Evolutionary conservation across 1,140 invertebrate genomes (phyloP).

Genomic region (Drosophila orena): DNA sequence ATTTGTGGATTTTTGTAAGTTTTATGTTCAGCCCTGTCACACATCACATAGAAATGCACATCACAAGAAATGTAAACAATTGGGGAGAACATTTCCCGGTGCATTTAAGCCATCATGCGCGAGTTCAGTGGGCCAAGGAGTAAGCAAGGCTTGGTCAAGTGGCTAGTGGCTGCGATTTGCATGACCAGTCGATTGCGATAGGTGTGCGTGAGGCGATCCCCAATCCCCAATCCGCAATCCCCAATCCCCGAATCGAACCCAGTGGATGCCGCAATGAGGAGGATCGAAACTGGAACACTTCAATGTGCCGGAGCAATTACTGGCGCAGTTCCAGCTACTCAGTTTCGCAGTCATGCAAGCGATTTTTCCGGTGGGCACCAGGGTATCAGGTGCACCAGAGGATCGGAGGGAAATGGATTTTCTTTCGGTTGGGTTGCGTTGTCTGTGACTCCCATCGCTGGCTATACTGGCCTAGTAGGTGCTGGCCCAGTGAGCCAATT

Average conservation of each 20-base stretch:
- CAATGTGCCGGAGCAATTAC: conserved; percentile 47
- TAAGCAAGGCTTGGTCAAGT: conserved; percentile 43
- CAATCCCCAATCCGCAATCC: conserved; percentile 1
- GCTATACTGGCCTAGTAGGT: conserved; percentile 3
- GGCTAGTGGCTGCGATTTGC: conserved; percentile 67
- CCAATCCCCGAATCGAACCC: conserved; percentile 36
- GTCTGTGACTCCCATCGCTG: conserved; percentile 19
- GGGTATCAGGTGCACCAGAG: conserved; percentile 8
- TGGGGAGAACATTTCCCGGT: neutral
- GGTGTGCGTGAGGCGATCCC: conserved; percentile 63
- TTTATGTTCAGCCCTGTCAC: no score
- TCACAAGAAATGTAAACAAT: no score
- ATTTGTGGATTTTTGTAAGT: neutral
- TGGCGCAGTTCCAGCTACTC: conserved; percentile 28
- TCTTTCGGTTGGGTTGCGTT: conserved; percentile 13
- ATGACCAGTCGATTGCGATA: conserved; percentile 62
- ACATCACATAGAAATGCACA: no score
- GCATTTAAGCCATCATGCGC: conserved; percentile 42
- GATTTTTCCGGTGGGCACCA: conserved; percentile 53
- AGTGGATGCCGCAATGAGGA: conserved; percentile 42
- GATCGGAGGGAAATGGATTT: conserved; percentile 23
- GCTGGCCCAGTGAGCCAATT: conserved; percentile 73
- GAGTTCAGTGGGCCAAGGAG: conserved; percentile 31
- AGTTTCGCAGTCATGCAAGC: conserved; percentile 55
- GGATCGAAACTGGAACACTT: conserved; percentile 63